A percentile compares a stretch with the other conserved stretches of the same genome.
These are phyloP conservation scores for Apotomis betuletana DNA, from an alignment of 2,888 invertebrate genomes.

Conservation along the genomic window DNA sequence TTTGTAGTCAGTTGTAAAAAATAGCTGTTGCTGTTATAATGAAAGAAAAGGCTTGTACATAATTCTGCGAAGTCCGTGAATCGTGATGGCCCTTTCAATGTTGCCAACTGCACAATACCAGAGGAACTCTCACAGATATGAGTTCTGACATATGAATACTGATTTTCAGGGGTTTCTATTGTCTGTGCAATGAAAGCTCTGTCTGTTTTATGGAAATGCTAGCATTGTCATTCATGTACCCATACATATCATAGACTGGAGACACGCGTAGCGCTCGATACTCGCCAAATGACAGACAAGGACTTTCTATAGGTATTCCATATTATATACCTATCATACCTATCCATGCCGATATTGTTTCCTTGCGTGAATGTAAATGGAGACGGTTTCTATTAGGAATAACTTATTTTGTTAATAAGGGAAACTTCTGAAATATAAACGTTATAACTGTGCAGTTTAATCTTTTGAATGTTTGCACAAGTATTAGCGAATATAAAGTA, in stretches of 20 bases:
- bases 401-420: background rate
- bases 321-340: background rate
- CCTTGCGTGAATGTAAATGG: background rate
- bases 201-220: slow-evolving; percentile 25
- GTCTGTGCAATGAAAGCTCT: slow-evolving; percentile 35
- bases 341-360: background rate
- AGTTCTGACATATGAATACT: slow-evolving; percentile 29
- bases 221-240: slow-evolving; percentile 21
- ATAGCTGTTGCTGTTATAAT: background rate
- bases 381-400: background rate
- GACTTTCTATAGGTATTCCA: background rate
- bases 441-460: too few relatives aligned
- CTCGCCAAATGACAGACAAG: slow-evolving; percentile 15
- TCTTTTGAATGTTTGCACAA: too few relatives aligned
- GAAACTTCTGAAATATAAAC: background rate
- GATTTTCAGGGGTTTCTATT: slow-evolving; percentile 23
- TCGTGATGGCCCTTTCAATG: slow-evolving; percentile 9
- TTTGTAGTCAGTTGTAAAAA: too few relatives aligned
- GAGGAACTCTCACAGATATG: slow-evolving; percentile 28
- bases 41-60: background rate
- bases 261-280: slow-evolving; percentile 15
- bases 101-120: slow-evolving; percentile 23
- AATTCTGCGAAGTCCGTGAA: background rate
- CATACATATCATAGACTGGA: background rate
- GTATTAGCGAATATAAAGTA: too few relatives aligned